Evolutionary conservation across 2,888 invertebrate species (phyloP).

Genomic region (Brassicogethes aeneus): DNA sequence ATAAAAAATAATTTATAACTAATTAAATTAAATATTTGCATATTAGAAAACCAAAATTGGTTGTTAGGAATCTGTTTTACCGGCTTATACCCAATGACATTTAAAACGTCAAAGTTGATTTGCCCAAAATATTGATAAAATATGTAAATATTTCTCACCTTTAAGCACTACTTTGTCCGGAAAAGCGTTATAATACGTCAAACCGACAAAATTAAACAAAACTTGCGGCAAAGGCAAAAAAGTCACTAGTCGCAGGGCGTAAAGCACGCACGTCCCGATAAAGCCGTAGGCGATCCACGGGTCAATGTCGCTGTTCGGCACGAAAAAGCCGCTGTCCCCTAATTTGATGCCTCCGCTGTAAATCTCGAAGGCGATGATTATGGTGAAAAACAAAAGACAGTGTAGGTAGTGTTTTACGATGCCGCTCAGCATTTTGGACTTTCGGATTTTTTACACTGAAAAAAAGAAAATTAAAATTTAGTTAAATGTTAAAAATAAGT

Average conservation of each 20-base stretch:
- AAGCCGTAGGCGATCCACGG: constrained; percentile 79
- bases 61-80: no score
- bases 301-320: constrained; percentile 48
- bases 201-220: constrained; percentile 77
- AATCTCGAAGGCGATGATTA: constrained; percentile 65
- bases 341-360: constrained; percentile 44
- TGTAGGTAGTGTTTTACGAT: constrained; percentile 73
- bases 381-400: constrained; percentile 62
- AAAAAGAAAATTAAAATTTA: no score
- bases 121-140: no score
- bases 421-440: constrained; percentile 44
- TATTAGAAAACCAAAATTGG: no score
- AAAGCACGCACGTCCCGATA: constrained; percentile 62
- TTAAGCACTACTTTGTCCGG: constrained; percentile 79
- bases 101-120: no score
- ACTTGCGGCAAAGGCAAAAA: constrained; percentile 85
- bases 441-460: background rate
- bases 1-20: no score
- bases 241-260: constrained; percentile 69
- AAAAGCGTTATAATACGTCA: constrained; percentile 88
- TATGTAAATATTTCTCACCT: no score
- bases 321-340: constrained; percentile 42
- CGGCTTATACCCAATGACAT: no score
- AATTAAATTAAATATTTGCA: no score
- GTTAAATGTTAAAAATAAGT: no score